A percentile compares a stretch with the other conserved stretches of the same genome.
These are phyloP conservation scores for Philopotamus ludificatus DNA, from an alignment of 1,140 invertebrate genomes.

Conservation along the genomic window DNA sequence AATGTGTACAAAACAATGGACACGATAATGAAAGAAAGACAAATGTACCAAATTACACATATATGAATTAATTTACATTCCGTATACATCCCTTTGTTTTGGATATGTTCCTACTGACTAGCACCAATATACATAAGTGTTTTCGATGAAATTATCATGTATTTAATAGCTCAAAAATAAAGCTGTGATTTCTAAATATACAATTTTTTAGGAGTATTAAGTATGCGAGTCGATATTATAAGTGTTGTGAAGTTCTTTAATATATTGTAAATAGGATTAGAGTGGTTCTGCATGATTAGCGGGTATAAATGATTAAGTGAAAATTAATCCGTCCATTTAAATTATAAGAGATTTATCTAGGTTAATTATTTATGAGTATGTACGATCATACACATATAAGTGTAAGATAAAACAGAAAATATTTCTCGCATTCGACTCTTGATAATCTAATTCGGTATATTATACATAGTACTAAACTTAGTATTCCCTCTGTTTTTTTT, in stretches of 20 bases:
- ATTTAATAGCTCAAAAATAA: slow-evolving; percentile 36
- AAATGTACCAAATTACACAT: slow-evolving; percentile 51
- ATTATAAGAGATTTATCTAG: background rate
- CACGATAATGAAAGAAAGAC: slow-evolving; percentile 59
- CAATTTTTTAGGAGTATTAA: too few relatives aligned
- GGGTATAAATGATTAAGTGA: background rate
- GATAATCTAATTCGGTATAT: too few relatives aligned
- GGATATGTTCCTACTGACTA: slow-evolving; percentile 26
- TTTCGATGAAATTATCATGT: background rate
- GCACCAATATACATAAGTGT: background rate
- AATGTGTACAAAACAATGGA: slow-evolving; percentile 67
- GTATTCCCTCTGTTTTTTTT: too few relatives aligned
- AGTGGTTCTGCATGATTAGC: too few relatives aligned
- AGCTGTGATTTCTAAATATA: slow-evolving; percentile 38
- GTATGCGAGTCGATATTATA: too few relatives aligned
- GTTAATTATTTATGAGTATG: background rate
- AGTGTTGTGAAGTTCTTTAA: too few relatives aligned
- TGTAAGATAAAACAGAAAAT: too few relatives aligned
- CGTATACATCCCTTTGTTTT: slow-evolving; percentile 1
- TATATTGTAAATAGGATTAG: too few relatives aligned
- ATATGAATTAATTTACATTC: slow-evolving; percentile 43
- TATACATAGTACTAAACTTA: too few relatives aligned
- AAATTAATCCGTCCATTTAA: background rate
- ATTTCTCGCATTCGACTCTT: too few relatives aligned
- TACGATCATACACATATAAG: background rate